Conservation (phyloP, 1,140 invertebrate genomes). For the Gonioctena quinquepunctata region DNA sequence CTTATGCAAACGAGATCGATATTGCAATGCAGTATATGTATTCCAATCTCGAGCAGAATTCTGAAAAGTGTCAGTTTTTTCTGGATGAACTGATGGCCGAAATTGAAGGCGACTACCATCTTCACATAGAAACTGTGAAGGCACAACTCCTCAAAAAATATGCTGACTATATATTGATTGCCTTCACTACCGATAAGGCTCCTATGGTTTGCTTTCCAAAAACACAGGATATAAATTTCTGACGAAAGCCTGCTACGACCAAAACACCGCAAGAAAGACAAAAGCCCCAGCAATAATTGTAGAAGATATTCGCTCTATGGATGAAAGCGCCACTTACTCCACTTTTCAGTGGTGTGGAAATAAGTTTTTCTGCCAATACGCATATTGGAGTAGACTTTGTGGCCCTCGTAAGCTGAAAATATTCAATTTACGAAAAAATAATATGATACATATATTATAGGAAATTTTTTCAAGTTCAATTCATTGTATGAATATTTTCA, state of each 20-base stretch:
- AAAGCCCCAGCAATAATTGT: too few relatives aligned
- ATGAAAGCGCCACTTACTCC: too few relatives aligned
- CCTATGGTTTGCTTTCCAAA: background rate
- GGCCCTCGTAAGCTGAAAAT: too few relatives aligned
- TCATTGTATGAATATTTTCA: too few relatives aligned
- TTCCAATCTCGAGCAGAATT: slow-evolving; percentile 5
- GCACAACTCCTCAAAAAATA: slow-evolving; percentile 20
- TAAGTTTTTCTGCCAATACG: too few relatives aligned
- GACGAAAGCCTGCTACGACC: background rate
- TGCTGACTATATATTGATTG: slow-evolving; percentile 2
- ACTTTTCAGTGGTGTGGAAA: too few relatives aligned
- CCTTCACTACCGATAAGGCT: background rate
- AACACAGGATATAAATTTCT: background rate
- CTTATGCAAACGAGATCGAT: background rate
- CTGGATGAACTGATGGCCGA: slow-evolving; percentile 7
- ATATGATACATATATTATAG: too few relatives aligned
- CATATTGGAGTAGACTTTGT: too few relatives aligned
- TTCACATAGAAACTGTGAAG: background rate
- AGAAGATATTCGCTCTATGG: too few relatives aligned
- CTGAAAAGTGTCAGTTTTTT: background rate
- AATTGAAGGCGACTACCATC: slow-evolving; percentile 11
- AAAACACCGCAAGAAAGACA: too few relatives aligned
- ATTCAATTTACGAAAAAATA: too few relatives aligned
- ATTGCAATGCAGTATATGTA: slow-evolving; percentile 16
- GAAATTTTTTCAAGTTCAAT: too few relatives aligned